A percentile compares a stretch with the other conserved stretches of the same genome.
Conservation (phyloP, 2,888 invertebrate species). For the Zelleria hepariella region DNA sequence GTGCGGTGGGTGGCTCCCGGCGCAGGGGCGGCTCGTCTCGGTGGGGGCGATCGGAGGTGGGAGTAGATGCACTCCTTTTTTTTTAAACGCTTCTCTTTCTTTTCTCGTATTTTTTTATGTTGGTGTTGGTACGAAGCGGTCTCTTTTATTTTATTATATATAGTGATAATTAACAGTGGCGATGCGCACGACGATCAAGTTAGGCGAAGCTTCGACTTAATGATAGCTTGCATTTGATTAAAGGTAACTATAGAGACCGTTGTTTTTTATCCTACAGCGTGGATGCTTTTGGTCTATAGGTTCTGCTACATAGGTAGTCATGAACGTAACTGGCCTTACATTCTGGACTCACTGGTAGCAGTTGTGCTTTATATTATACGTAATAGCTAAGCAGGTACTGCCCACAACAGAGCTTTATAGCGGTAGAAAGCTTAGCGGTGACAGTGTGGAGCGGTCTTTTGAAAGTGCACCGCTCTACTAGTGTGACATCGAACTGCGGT, state of each 20-base stretch:
- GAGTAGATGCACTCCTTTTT: slow-evolving; percentile 70
- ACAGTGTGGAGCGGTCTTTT: neutral
- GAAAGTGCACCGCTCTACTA: neutral
- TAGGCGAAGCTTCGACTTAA: slow-evolving; percentile 59
- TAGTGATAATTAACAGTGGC: slow-evolving; percentile 70
- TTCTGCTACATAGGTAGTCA: too few relatives aligned
- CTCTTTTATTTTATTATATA: slow-evolving; percentile 68
- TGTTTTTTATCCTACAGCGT: neutral
- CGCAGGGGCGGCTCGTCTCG: slow-evolving; percentile 63
- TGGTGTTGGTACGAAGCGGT: slow-evolving; percentile 65
- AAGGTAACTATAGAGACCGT: too few relatives aligned
- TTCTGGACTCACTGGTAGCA: too few relatives aligned
- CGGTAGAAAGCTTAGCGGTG: neutral
- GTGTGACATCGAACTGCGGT: too few relatives aligned
- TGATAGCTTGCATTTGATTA: slow-evolving; percentile 68
- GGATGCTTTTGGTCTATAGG: neutral
- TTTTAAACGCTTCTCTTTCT: slow-evolving; percentile 70
- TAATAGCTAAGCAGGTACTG: neutral
- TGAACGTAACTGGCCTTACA: too few relatives aligned
- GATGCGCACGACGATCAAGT: slow-evolving; percentile 61
- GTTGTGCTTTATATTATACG: neutral
- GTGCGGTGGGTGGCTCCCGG: slow-evolving; percentile 75
- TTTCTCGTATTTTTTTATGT: slow-evolving; percentile 68
- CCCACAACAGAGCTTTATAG: neutral
- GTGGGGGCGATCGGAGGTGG: slow-evolving; percentile 60